A percentile compares a stretch with the other conserved stretches of the same genome.
Evolutionary conservation across 2,113 vertebrate genomes (phyloP).

Genomic region (Ovibos moschatus): DNA sequence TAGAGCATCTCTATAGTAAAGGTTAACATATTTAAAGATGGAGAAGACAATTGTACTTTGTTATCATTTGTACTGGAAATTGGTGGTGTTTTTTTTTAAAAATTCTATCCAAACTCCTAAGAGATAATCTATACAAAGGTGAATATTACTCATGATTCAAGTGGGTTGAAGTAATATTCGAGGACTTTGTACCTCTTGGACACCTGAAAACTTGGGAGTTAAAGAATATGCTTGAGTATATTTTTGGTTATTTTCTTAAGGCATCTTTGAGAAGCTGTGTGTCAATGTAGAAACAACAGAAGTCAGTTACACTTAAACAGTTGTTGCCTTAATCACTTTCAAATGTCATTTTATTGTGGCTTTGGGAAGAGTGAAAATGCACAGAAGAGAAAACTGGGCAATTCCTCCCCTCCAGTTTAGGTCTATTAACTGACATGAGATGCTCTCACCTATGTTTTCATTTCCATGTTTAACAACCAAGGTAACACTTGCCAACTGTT

Average conservation of each 20-base stretch:
- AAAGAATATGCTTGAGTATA: neutral
- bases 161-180: neutral
- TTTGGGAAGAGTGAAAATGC: neutral
- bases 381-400: neutral
- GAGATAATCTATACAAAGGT: conserved; percentile 20
- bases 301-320: neutral
- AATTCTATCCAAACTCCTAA: neutral
- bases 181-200: neutral
- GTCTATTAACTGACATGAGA: neutral
- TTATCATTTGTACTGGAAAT: neutral
- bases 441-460: neutral
- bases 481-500: neutral
- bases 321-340: neutral
- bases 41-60: neutral
- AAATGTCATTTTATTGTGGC: neutral
- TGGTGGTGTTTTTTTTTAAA: neutral
- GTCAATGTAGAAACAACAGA: neutral
- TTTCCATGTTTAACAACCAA: conserved; percentile 8
- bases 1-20: neutral
- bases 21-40: neutral
- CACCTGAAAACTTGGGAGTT: conserved; percentile 6
- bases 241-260: neutral
- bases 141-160: neutral
- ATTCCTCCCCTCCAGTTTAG: neutral
- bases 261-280: neutral